Percentiles rank a stretch among this genome's conserved stretches.
Evolutionary conservation across 2,888 invertebrate genomes (phyloP).

Genomic region (Cheilosia grossa): DNA sequence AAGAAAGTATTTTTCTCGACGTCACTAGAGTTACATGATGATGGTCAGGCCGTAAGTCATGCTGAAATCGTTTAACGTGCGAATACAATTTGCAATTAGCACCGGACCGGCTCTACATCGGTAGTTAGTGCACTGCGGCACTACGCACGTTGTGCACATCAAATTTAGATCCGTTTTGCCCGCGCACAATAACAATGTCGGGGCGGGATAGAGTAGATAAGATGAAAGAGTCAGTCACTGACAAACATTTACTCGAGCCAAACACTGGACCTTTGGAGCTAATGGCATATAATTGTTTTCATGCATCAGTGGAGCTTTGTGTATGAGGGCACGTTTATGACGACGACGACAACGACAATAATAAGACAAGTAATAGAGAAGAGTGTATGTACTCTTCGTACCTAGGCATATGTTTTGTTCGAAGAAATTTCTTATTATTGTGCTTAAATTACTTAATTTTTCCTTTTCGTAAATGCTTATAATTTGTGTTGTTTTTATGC

Average conservation of each 20-base stretch:
- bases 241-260: conserved; percentile 38
- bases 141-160: conserved; percentile 7
- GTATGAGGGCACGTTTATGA: conserved; percentile 4
- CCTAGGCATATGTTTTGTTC: neutral
- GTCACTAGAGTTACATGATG: conserved; percentile 52
- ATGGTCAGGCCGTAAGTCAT: conserved; percentile 25
- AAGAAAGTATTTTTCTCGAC: conserved; percentile 52
- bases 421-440: conserved; percentile 15
- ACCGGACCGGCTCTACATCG: conserved; percentile 33
- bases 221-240: conserved; percentile 47
- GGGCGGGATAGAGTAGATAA: neutral
- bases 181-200: conserved; percentile 43
- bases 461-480: too few relatives aligned
- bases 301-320: conserved; percentile 41
- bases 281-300: conserved; percentile 68
- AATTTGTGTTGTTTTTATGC: too few relatives aligned
- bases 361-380: conserved; percentile 16
- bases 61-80: conserved; percentile 51
- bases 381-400: neutral
- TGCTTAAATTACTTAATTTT: conserved; percentile 16
- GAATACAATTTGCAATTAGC: conserved; percentile 50
- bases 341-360: conserved; percentile 30
- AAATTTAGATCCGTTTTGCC: conserved; percentile 57
- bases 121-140: conserved; percentile 31
- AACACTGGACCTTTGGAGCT: conserved; percentile 40